Base-by-base conservation (phyloP, 2,797 vertebrate species). In the Pantherophis alleghaniensis region DNA sequence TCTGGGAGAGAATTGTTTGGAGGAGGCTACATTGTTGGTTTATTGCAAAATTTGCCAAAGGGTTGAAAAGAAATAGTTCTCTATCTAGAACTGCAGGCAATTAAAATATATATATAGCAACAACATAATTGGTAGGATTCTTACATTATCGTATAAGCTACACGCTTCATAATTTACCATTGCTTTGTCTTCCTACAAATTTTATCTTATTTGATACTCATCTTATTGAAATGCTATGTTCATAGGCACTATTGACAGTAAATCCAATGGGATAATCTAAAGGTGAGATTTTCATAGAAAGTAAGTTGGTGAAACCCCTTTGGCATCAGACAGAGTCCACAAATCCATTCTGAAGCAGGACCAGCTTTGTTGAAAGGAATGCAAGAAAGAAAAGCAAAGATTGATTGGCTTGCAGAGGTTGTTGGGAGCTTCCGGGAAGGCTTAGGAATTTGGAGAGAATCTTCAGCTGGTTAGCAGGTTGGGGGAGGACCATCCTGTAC, bases 31-130 rank as follows among this genome's bases (percentile, higher is more conserved):
- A 88, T 57, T 0, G 4, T 59, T 37, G 51, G n/a, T 24, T 83
- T 47, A 24, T 24, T 55, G 28, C 86, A 51, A 11, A 90, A 60
- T 37, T n/a, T 3, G 26, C 47, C 32, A 87, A 93, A n/a, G 51
- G 93, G 92, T 51, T n/a, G 51, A 92, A 93, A 91, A 86, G 86
- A 93, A 93, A 93, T 89, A 59, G 94, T 86, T 95, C 79, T 14
- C 86, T 89, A 79, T 94, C 88, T 60, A 86, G 61, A n/a, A 79
- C 89, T 0, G 0, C 92, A 83, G 37, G 37, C 20, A 83, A 83
- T 42, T 83, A 24, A 83, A 22, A 47, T 83, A 47, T 42, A 47
- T 42, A 47, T 83, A 47, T 79, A 47, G 37, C 37, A 12, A 83
- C 74, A 95, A 92, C 13, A 55, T 56, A 16, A 9, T 26, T 24